phyloP scores from a whole-genome alignment of 2,888 invertebrate species.

The Apoderus coryli region DNA sequence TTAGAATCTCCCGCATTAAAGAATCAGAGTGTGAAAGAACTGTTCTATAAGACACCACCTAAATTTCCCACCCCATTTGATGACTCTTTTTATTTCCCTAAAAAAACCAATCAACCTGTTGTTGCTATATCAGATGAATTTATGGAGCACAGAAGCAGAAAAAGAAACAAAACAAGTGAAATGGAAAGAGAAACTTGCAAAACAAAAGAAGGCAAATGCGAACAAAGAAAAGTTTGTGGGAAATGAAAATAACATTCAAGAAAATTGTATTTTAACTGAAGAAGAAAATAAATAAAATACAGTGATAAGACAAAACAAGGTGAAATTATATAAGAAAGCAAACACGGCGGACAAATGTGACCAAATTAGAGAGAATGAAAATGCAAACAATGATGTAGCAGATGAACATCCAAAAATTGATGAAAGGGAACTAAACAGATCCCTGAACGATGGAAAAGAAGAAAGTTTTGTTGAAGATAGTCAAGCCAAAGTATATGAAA shows the following conservation, averaged over 20 bases:
- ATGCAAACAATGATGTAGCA: neutral
- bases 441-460: constrained; percentile 1
- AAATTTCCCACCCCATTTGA: constrained; percentile 2
- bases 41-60: constrained; percentile 1
- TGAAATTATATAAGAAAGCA: constrained; percentile 1
- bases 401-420: constrained; percentile 2
- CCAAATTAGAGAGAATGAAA: constrained; percentile 1
- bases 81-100: constrained; percentile 2
- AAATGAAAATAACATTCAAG: neutral
- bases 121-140: constrained; percentile 3
- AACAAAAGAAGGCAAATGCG: constrained; percentile 1
- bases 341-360: neutral
- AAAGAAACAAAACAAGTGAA: constrained; percentile 3
- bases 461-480: constrained; percentile 2
- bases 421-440: constrained; percentile 1
- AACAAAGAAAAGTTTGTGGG: constrained; percentile 1
- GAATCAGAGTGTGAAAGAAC: constrained; percentile 1
- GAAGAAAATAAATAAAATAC: constrained; percentile 1
- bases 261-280: constrained; percentile 1
- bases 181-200: constrained; percentile 3
- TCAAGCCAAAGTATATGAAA: constrained; percentile 1
- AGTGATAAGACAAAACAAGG: constrained; percentile 1
- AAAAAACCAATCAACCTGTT: constrained; percentile 1
- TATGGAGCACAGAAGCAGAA: neutral
- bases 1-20: neutral